Conservation (phyloP, 2,113 vertebrate genomes). For the Genyomyrus donnyi region DNA sequence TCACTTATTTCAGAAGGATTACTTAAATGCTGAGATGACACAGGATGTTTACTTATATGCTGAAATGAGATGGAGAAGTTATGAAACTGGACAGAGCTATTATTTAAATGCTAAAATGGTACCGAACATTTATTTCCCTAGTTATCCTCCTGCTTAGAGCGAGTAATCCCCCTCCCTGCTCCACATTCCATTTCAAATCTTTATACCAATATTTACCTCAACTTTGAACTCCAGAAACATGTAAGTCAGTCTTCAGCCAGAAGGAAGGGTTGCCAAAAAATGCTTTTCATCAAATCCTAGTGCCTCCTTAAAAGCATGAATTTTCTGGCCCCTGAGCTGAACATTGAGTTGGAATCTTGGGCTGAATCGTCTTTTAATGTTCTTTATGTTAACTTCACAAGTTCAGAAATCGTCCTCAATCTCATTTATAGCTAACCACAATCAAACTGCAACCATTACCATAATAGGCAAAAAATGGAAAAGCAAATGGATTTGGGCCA, state of each 20-base stretch:
- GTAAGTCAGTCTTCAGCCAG: not conserved
- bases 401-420: not conserved
- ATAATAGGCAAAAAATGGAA: no score
- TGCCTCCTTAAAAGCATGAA: not conserved
- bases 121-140: not conserved
- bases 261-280: not conserved
- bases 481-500: no score
- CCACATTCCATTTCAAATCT: not conserved
- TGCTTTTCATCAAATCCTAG: not conserved
- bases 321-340: not conserved
- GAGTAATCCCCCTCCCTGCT: not conserved
- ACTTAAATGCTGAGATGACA: not conserved
- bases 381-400: not conserved
- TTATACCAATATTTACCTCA: not conserved
- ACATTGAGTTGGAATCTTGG: not conserved
- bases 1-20: not conserved
- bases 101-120: not conserved
- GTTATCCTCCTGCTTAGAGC: not conserved
- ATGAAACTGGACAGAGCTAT: not conserved
- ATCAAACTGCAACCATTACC: no score
- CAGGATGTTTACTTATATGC: not conserved
- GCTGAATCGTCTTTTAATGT: not conserved
- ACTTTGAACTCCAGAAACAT: not conserved
- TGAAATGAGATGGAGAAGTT: not conserved
- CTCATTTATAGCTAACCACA: no score